phyloP scores from a whole-genome alignment of 37 sponge, comb jelly and placozoan species.

The Chondrosia reniformis region DNA sequence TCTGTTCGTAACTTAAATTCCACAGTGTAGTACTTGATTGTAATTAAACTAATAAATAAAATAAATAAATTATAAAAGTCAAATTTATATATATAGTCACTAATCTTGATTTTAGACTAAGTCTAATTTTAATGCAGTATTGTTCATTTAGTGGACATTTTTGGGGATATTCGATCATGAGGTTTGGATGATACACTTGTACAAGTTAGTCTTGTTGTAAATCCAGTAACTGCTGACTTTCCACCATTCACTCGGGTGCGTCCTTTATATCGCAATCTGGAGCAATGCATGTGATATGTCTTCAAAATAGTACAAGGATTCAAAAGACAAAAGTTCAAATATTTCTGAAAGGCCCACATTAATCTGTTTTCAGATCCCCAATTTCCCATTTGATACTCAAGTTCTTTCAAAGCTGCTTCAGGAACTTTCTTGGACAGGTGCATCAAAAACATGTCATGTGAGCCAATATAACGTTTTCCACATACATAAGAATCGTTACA shows the following conservation, averaged over 20 bases:
- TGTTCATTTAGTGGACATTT: too few relatives aligned
- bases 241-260: neutral
- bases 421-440: neutral
- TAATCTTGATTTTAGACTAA: too few relatives aligned
- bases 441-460: neutral
- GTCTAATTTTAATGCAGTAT: too few relatives aligned
- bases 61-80: too few relatives aligned
- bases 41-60: too few relatives aligned
- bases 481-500: neutral
- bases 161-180: too few relatives aligned
- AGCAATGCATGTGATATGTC: slow-evolving; percentile 1
- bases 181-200: too few relatives aligned
- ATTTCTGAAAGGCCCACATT: neutral
- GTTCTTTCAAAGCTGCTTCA: neutral
- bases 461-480: neutral
- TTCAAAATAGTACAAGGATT: neutral
- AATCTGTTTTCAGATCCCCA: neutral
- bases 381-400: neutral
- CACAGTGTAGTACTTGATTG: too few relatives aligned
- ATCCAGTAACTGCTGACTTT: too few relatives aligned
- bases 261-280: neutral
- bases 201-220: too few relatives aligned
- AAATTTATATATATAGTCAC: too few relatives aligned
- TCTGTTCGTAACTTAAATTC: too few relatives aligned
- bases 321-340: neutral